These are phyloP conservation scores for Aphaenogaster ashmeadi DNA, from an alignment of 1,140 invertebrate genomes.

Conservation along the genomic window DNA sequence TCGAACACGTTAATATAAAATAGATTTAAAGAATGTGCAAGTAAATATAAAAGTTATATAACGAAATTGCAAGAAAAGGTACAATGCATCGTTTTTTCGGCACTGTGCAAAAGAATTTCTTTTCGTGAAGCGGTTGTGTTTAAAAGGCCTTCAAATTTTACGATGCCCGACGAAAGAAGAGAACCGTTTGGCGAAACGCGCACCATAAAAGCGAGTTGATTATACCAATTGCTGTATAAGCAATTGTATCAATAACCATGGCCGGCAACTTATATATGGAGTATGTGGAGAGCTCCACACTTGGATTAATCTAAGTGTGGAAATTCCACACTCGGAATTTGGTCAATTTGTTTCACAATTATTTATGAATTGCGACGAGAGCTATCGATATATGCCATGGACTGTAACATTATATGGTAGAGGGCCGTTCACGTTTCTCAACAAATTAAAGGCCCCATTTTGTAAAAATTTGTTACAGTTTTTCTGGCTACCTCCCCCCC, in stretches of 20 bases:
- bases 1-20: not conserved
- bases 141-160: slow-evolving; percentile 44
- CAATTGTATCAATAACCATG: slow-evolving; percentile 40
- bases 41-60: not conserved
- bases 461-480: too few species aligned
- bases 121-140: not conserved
- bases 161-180: slow-evolving; percentile 26
- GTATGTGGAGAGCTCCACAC: too few species aligned
- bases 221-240: slow-evolving; percentile 45
- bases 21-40: not conserved
- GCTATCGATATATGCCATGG: too few species aligned
- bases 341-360: too few species aligned
- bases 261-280: too few species aligned
- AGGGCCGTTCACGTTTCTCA: too few species aligned
- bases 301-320: too few species aligned
- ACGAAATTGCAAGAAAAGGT: slow-evolving; percentile 15
- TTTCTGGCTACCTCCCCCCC: too few species aligned
- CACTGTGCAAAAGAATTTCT: not conserved
- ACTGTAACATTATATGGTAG: too few species aligned
- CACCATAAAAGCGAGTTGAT: slow-evolving; percentile 51
- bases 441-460: too few species aligned
- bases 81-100: not conserved
- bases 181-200: slow-evolving; percentile 44
- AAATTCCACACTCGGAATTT: too few species aligned
- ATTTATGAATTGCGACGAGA: too few species aligned